Evolutionary conservation across 2,797 vertebrate species (phyloP), one percentile per base, ranked within the genome.

Genomic region (Anabacerthia variegaticeps): DNA sequence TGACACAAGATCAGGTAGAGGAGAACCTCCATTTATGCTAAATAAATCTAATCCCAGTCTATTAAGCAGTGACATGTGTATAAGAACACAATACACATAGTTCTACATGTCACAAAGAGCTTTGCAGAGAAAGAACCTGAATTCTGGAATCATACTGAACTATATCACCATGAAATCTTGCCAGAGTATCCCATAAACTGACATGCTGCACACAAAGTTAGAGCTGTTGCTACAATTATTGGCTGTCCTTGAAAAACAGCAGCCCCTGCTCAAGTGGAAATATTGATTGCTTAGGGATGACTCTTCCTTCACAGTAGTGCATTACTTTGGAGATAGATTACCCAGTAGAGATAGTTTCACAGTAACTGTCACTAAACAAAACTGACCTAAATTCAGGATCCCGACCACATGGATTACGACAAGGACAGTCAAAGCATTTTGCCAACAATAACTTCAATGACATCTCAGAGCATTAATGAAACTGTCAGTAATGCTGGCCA

Each of bases 281-380:
- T 90, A 96, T 12, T 32, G 62, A 95, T 86, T 95, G 85, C 80
- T 59, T 24, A 24, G 34, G 58, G 72, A 69, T 39, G 65, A 62
- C 30, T 71, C 72, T 75, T 85, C 22, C 39, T 54, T n/a, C 27
- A 7, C 26, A 77, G 62, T 54, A n/a, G 39, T 32, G 27, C 11
- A 16, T 43, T 65, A 55, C 63, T 91, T 65, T 68, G 17, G 61
- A 92, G 72, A 81, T 66, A 30, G 69, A 92, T 78, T 78, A 83
- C 12, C 43, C 44, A 28, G 6, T 2, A 80, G 56, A 71, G 49
- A 51, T 32, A 62, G 66, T 55, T 88, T 78, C 81, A 85, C 49
- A 77, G 75, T 44, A 88, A 94, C 80, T 87, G 48, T 51, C 71
- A 82, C 56, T 74, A 91, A 92, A 87, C 59, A 85, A 93, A 91